Base-by-base conservation (phyloP, 2,797 vertebrate species). In the Coluber constrictor region DNA sequence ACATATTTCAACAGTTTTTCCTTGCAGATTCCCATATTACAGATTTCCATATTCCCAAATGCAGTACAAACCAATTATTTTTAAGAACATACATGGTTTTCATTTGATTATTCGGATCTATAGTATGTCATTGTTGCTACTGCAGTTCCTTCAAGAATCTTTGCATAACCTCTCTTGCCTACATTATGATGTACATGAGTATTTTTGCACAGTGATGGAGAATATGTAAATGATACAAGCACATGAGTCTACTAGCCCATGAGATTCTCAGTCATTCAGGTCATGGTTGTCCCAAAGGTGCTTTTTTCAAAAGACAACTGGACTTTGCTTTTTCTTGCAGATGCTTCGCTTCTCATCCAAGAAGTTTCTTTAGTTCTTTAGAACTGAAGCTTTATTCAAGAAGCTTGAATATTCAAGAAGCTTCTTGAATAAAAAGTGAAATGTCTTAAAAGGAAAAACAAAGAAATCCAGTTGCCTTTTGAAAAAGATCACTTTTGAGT, bases 51-150 rank as follows among this genome's bases (percentile, higher is more conserved):
- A 47, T 83, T 83, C 20, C 37, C 74, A 88, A 59, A 88, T 59
- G 20, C 56, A 88, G n/a, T 59, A 59, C 37, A 11, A 88, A 59
- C 18, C 87, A 92, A 93, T 54, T 57, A 90, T 10, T 12, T 32
- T 87, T 79, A 95, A 61, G 63, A 91, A 57, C 59, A 91, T 86
- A 91, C 32, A 37, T 20, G 51, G n/a, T 74, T 91, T 47, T 43
- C 56, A 60, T 86, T 37, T 37, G n/a, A 63, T 0, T n/a, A 47
- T 5, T 37, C 16, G 29, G 15, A 51, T 27, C 66, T 59, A 20
- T 5, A 56, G 9, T 59, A 56, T 29, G n/a, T 29, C 43, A 29
- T 55, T 47, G 55, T 47, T 29, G 70, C 15, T 27, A 56, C 16
- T 1, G 3, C 18, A 32, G 16, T 47, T 37, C 32, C 55, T 11